Conservation (phyloP, 2,113 vertebrate species). For the Platanista minor region DNA sequence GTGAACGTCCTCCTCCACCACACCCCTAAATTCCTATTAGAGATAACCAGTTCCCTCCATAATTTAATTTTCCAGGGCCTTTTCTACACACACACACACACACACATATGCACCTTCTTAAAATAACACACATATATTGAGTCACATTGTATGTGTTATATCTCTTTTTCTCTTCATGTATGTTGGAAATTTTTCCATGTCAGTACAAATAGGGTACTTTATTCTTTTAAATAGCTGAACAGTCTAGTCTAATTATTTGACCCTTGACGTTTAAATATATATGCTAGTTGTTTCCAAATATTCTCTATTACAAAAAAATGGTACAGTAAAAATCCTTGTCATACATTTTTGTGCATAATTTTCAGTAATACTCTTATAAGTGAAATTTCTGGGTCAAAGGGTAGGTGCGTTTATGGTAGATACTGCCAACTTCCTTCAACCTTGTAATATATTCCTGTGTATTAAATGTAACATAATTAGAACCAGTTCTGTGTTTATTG, state of each 20-base stretch:
- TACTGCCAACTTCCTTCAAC: background rate
- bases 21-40: background rate
- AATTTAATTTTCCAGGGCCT: background rate
- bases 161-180: background rate
- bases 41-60: background rate
- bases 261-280: background rate
- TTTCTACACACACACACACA: background rate
- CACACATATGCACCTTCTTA: background rate
- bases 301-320: background rate
- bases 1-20: fast-evolving
- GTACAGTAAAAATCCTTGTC: background rate
- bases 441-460: background rate
- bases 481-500: background rate
- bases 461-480: background rate
- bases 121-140: background rate
- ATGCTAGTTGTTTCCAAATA: background rate
- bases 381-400: background rate
- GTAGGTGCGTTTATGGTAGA: background rate
- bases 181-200: background rate
- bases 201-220: background rate
- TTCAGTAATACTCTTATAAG: background rate
- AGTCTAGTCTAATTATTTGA: background rate
- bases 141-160: background rate
- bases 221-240: background rate
- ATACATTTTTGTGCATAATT: background rate